Conservation (phyloP, 2,797 vertebrate genomes). For the Enteromius radiatus region DNA sequence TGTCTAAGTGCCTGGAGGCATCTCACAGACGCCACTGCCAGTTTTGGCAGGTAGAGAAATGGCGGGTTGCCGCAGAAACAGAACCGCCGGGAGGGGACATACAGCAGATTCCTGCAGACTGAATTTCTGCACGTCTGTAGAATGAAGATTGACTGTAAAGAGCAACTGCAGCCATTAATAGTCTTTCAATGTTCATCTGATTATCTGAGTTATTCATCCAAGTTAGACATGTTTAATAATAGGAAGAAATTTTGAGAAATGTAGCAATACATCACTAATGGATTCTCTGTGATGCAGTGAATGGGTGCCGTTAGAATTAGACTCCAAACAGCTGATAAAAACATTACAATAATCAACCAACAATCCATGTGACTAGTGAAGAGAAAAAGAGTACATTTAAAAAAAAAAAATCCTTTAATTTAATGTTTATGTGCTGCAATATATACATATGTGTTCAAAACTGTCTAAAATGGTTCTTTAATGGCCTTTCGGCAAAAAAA, state of each 20-base stretch:
- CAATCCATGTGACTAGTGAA: not conserved
- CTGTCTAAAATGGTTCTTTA: not conserved
- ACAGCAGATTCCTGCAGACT: conserved; percentile 53
- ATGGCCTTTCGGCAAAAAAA: not conserved
- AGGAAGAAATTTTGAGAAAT: not conserved
- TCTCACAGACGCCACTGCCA: conserved; percentile 68
- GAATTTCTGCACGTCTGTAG: conserved; percentile 13
- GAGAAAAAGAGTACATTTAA: not conserved
- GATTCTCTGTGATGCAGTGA: not conserved
- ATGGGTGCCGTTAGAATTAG: not conserved
- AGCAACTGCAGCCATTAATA: not conserved
- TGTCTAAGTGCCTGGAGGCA: conserved; percentile 65
- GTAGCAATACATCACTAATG: not conserved
- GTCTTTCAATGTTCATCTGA: not conserved
- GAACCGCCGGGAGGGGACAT: conserved; percentile 67
- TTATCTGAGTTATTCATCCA: not conserved
- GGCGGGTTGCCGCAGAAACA: conserved; percentile 79
- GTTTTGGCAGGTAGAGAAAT: conserved; percentile 70
- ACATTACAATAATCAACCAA: not conserved
- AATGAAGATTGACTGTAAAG: conserved; percentile 22
- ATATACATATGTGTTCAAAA: not conserved
- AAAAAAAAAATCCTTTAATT: too few species aligned
- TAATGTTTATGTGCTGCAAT: too few species aligned
- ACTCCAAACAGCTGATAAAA: not conserved
- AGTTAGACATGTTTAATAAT: not conserved